Base-by-base conservation (phyloP, 2,888 invertebrate species). In the Meloe dianella region DNA sequence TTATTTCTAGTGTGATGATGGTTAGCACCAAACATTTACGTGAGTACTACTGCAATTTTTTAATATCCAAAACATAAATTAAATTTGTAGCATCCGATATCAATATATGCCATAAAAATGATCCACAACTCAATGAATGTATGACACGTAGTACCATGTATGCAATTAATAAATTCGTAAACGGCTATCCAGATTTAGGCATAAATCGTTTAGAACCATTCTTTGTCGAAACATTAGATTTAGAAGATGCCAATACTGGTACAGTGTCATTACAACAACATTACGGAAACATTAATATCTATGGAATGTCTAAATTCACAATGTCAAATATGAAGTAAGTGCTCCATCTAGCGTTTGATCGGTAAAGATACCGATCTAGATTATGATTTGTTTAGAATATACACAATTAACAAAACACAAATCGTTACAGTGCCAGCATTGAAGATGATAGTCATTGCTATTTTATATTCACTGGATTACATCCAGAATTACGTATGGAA, bases 151-250 rank as follows among this genome's bases (percentile, higher is more conserved):
- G 56, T 24, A 41, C 57, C 7, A 9, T 20, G 10, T 41, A 63
- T 20, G 58, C 47, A 0, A 17, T 60, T 0, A 2, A 27, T 14
- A 47, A 56, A 22, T 57, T 65, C 17, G 20, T 7, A 1, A 12
- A 35, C 0, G 68, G 68, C 32, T 63, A 69, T 85, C 71, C 71
- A 62, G 75, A 73, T 22, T 63, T 91, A 27, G 86, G 87, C 12
- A 86, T 91, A 67, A 85, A 87, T 0, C 82, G 85, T 0, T 77
- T 91, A 65, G 91, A 91, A 75, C 91, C 91, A 0, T 82, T 91
- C 7, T 80, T 81, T 22, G 86, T 91, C 47, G 83, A 87, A 51
- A 82, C 85, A 65, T 85, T 90, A 70, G 85, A 87, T 79, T 86
- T 90, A 54, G 87, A 87, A 14, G 73, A 67, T 2, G 87, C 88